Conservation (phyloP, 2,113 vertebrate species). For the Oreotrochilus melanogaster region DNA sequence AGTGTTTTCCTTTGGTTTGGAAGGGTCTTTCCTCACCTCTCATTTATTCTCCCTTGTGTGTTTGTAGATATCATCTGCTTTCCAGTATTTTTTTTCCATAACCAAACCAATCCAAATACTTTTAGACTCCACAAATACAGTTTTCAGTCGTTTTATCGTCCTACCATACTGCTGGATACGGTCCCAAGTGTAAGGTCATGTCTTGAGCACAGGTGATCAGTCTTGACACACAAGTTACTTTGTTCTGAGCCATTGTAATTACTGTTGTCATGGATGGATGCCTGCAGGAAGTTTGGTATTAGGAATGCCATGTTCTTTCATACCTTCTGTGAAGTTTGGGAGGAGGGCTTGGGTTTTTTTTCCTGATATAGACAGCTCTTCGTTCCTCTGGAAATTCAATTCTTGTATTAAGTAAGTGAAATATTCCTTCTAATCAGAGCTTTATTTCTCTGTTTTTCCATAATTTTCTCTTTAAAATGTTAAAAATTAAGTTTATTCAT, state of each 20-base stretch:
- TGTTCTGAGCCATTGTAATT: not conserved
- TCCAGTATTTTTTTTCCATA: not conserved
- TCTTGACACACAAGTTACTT: not conserved
- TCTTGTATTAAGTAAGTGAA: not conserved
- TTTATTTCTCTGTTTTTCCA: not conserved
- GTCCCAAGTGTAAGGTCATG: not conserved
- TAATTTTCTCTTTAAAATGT: not conserved
- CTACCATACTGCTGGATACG: not conserved
- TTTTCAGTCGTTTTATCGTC: not conserved
- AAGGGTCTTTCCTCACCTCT: not conserved
- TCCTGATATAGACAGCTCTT: not conserved
- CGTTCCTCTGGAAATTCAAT: not conserved
- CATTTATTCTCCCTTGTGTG: not conserved
- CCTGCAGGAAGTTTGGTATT: not conserved
- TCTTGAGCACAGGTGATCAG: not conserved
- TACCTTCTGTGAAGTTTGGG: not conserved
- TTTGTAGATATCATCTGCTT: not conserved
- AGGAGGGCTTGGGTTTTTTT: not conserved
- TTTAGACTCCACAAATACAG: not conserved
- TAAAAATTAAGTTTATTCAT: not conserved
- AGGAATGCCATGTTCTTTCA: not conserved
- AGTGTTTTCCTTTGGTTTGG: not conserved
- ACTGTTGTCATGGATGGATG: not conserved
- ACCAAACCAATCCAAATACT: not conserved
- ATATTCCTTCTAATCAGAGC: not conserved